A percentile compares a stretch with the other conserved stretches of the same genome.
Conservation (phyloP, 2,113 vertebrate genomes). For the Macquaria ambigua region DNA sequence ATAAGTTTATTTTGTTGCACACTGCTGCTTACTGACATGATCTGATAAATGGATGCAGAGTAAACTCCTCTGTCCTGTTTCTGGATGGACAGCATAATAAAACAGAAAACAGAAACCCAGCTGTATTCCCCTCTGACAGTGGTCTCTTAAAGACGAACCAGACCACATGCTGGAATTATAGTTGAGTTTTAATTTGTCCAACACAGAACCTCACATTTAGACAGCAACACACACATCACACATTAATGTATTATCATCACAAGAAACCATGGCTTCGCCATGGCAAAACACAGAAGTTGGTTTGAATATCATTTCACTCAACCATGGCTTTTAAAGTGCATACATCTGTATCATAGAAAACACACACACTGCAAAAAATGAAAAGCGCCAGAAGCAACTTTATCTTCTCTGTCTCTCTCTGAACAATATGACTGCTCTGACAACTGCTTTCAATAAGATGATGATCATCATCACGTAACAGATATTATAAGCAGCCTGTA, state of each 20-base stretch:
- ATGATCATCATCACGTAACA: neutral
- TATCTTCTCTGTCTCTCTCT: neutral
- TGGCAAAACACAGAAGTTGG: conserved; percentile 10
- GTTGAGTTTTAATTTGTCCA: conserved; percentile 43
- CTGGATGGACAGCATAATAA: neutral
- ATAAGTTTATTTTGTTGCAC: neutral
- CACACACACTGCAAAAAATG: conserved; percentile 36
- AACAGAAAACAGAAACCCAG: too few relatives aligned
- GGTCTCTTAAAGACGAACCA: neutral
- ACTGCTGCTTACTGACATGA: neutral
- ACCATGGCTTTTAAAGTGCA: conserved; percentile 55
- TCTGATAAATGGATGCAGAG: too few relatives aligned
- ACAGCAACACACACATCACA: conserved; percentile 53
- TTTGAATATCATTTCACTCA: conserved; percentile 20
- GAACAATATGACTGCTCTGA: conserved; percentile 9
- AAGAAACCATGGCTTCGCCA: conserved; percentile 23
- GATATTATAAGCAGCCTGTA: conserved; percentile 2
- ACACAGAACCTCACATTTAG: conserved; percentile 57
- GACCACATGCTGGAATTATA: conserved; percentile 3
- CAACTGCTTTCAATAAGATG: neutral
- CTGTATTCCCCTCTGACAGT: neutral
- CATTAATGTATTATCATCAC: conserved; percentile 43
- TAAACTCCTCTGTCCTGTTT: neutral
- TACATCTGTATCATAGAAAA: conserved; percentile 44
- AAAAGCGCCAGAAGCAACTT: conserved; percentile 11